Conservation (phyloP, 2,797 vertebrate genomes). For the Pteropus rufus region DNA sequence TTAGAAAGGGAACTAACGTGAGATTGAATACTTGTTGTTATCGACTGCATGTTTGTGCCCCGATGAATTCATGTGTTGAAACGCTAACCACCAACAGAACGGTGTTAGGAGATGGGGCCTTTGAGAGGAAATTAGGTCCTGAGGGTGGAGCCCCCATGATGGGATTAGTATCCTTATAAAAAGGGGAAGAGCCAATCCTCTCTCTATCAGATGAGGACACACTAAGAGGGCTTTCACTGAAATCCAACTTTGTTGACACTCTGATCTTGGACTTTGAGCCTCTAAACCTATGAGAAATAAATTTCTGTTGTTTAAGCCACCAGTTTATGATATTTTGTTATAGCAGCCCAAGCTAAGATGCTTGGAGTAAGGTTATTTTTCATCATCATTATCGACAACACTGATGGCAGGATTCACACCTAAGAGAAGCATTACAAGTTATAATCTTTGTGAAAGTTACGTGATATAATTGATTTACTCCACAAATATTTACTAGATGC, state of each 20-base stretch:
- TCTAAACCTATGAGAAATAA: neutral
- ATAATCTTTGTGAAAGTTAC: neutral
- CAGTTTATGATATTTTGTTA: neutral
- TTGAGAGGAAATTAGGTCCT: neutral
- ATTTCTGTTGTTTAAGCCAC: neutral
- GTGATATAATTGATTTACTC: neutral
- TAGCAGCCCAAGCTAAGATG: neutral
- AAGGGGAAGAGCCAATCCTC: neutral
- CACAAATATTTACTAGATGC: neutral
- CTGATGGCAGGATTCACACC: neutral
- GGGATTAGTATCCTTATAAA: neutral
- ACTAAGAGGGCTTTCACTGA: neutral
- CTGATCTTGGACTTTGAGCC: neutral
- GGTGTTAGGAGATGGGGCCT: neutral
- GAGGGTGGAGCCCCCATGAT: neutral
- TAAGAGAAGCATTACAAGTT: neutral
- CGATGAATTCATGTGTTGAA: neutral
- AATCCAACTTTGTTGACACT: neutral
- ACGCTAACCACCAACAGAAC: neutral
- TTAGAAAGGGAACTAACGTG: slow-evolving; percentile 85
- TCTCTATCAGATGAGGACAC: neutral
- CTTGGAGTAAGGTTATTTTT: slow-evolving; percentile 61
- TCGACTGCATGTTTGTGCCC: neutral
- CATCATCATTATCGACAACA: neutral
- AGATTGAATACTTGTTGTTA: slow-evolving; percentile 82